These are phyloP conservation scores for Saccostrea glomerata DNA, from an alignment of 1,140 invertebrate genomes.

Conservation along the genomic window DNA sequence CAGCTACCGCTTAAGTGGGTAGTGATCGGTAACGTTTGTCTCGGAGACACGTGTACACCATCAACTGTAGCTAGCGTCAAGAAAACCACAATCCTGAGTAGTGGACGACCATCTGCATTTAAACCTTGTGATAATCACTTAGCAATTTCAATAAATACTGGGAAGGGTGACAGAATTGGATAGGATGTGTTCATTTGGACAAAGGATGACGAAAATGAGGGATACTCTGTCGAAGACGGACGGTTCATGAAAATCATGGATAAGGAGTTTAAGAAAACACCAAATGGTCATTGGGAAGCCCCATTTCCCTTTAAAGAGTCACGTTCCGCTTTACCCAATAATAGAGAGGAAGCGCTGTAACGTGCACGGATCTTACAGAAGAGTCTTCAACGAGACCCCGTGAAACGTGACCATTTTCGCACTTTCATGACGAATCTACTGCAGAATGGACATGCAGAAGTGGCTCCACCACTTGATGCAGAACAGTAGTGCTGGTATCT, in stretches of 20 bases:
- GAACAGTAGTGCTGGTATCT: conserved; percentile 54
- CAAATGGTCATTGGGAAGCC: conserved; percentile 40
- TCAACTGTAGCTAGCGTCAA: not conserved
- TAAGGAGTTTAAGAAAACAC: conserved; percentile 2
- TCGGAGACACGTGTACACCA: not conserved
- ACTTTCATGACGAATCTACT: conserved; percentile 48
- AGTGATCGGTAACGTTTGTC: conserved; percentile 29
- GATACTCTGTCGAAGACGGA: conserved; percentile 48
- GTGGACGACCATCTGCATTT: not conserved
- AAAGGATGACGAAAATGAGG: conserved; percentile 40
- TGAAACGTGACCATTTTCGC: conserved; percentile 37
- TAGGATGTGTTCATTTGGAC: not conserved
- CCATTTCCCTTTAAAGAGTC: conserved; percentile 44
- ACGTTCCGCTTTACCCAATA: conserved; percentile 43
- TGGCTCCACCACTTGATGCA: not conserved
- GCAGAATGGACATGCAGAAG: conserved; percentile 23
- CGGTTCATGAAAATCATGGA: conserved; percentile 34
- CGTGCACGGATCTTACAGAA: not conserved
- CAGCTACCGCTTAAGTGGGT: conserved; percentile 15
- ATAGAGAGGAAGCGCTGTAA: conserved; percentile 38
- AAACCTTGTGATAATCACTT: conserved; percentile 11
- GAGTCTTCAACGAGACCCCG: not conserved
- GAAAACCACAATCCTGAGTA: not conserved
- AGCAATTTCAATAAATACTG: not conserved
- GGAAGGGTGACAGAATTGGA: not conserved